phyloP scores from a whole-genome alignment of 2,113 vertebrate species.

The Xiphophorus couchianus region DNA sequence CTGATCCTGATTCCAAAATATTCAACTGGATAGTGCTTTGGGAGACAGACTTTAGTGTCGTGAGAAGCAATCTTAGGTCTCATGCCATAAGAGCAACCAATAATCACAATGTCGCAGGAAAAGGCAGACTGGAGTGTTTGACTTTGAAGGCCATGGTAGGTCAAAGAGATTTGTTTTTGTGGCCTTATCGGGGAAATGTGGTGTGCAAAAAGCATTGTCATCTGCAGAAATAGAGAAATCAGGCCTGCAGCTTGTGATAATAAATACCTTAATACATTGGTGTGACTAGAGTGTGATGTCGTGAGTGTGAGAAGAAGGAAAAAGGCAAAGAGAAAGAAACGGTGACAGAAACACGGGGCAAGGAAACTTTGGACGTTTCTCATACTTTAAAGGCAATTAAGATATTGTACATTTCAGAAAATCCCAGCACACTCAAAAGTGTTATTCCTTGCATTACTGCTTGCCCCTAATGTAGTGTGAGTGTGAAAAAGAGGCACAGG shows the following conservation, averaged over 20 bases:
- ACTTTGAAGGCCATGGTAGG: not conserved
- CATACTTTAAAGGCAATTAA: slow-evolving; percentile 42
- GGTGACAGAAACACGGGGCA: slow-evolving; percentile 7
- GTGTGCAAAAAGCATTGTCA: slow-evolving; percentile 10
- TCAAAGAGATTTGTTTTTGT: not conserved
- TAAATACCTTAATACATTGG: slow-evolving; percentile 68
- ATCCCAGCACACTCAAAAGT: slow-evolving; percentile 26
- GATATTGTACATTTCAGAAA: slow-evolving; percentile 24
- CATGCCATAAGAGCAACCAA: not conserved
- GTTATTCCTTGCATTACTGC: slow-evolving; percentile 31
- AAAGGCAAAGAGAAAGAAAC: slow-evolving; percentile 4
- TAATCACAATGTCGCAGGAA: not conserved
- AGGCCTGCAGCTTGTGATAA: slow-evolving; percentile 35
- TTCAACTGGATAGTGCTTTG: not conserved
- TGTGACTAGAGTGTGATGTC: slow-evolving; percentile 34
- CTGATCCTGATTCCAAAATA: not conserved
- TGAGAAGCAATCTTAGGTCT: not conserved
- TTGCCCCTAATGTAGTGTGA: slow-evolving; percentile 8
- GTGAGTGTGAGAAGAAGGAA: slow-evolving; percentile 34
- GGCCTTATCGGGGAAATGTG: not conserved
- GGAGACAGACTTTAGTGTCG: not conserved
- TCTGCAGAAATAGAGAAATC: slow-evolving; percentile 29
- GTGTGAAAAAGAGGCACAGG: slow-evolving; percentile 30
- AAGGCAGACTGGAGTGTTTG: not conserved
- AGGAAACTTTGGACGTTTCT: slow-evolving; percentile 23